Conservation (phyloP, 2,888 invertebrate species). For the Ectemnius cavifrons region DNA sequence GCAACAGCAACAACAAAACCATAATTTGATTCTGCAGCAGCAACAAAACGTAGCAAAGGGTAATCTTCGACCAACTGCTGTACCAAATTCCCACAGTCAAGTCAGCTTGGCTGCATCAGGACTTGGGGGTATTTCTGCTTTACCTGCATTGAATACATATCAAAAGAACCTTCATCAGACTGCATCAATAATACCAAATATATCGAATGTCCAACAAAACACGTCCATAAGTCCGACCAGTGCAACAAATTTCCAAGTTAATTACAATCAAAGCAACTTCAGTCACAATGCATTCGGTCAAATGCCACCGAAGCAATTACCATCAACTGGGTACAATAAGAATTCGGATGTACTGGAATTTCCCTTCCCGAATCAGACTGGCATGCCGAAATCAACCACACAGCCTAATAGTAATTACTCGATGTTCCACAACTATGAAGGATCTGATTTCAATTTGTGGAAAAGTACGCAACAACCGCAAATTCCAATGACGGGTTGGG, state of each 20-base stretch:
- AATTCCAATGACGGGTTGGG: slow-evolving; percentile 71
- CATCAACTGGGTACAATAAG: slow-evolving; percentile 62
- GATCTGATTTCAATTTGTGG: slow-evolving; percentile 70
- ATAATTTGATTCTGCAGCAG: slow-evolving; percentile 55
- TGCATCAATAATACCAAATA: slow-evolving; percentile 28
- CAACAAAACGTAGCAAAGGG: slow-evolving; percentile 21
- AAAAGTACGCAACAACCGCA: slow-evolving; percentile 70
- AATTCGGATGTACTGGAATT: slow-evolving; percentile 60
- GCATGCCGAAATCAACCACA: slow-evolving; percentile 43
- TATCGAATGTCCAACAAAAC: slow-evolving; percentile 26
- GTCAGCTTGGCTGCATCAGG: slow-evolving; percentile 52
- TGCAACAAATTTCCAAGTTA: slow-evolving; percentile 56
- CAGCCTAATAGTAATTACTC: slow-evolving; percentile 62
- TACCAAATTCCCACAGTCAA: slow-evolving; percentile 58
- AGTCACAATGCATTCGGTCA: slow-evolving; percentile 57
- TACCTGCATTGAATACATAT: slow-evolving; percentile 60
- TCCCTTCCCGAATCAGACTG: slow-evolving; percentile 59
- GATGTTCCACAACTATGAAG: slow-evolving; percentile 67
- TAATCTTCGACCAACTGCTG: slow-evolving; percentile 48
- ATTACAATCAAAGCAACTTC: slow-evolving; percentile 61
- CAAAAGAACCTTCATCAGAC: slow-evolving; percentile 62
- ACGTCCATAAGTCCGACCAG: slow-evolving; percentile 45
- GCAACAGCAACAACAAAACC: slow-evolving; percentile 57
- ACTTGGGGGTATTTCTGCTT: slow-evolving; percentile 52
- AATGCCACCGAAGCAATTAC: slow-evolving; percentile 64